Base-by-base conservation (phyloP, 2,888 invertebrate species). In the Thymelicus sylvestris region DNA sequence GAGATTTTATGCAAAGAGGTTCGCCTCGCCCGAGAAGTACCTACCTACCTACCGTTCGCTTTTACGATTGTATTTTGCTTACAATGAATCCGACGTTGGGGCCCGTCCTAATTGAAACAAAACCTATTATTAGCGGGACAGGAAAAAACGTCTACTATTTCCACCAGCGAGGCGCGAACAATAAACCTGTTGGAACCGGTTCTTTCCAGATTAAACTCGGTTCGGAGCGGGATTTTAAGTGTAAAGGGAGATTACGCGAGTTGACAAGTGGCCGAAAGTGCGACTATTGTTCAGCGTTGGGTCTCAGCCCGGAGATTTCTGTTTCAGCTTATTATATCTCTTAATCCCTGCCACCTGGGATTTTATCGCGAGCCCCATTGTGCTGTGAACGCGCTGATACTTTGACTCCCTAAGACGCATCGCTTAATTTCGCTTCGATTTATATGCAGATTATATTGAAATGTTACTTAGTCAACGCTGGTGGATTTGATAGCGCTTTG, bases 241-340 rank as follows among this genome's bases (percentile, higher is more conserved):
- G 75, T 75, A 77, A 81, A 81, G 81, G 71, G 80, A 83, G 86
- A 88, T 88, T 86, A 87, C 80, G 73, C 74, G 74, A 81, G 80
- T 79, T 83, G 85, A 86, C 86, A 86, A 85, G 83, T 81, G 81
- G 78, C 78, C 76, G 74, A 75, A 75, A 76, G 77, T 77, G 75
- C 71, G 79, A 74, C 86, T 79, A 87, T 88, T 87, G 87, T 88
- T 80, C 77, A 72, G 77, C 78, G 80, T 76, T 79, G 79, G 78
- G 77, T 79, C 79, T 79, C 66, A 68, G 76, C 77, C 76, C 75
- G 72, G 74, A 75, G 76, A 79, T 79, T 82, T 77, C 75, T 76
- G 79, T 76, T 81, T 76, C 73, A 74, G 78, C 78, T 81, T 81
- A 82, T 83, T 79, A 83, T 80, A 78, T 81, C 82, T 78, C 75